These are phyloP conservation scores for Thumatha senex DNA, from an alignment of 2,888 invertebrate genomes.

Conservation along the genomic window DNA sequence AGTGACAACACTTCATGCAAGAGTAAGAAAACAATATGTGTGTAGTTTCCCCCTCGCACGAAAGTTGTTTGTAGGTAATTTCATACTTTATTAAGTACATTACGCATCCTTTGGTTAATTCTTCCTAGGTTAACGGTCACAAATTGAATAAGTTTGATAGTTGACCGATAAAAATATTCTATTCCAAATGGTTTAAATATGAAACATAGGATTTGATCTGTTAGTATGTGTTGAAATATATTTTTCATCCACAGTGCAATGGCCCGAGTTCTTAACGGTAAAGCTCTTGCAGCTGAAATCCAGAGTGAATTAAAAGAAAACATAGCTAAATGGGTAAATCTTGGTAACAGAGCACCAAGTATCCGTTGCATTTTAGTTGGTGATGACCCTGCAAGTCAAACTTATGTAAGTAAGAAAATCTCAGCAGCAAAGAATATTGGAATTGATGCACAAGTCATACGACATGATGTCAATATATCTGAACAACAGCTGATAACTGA, in stretches of 20 bases:
- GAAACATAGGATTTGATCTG: too few species aligned
- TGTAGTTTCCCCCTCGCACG: too few species aligned
- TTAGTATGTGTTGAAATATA: background rate
- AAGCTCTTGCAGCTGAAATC: conserved; percentile 87
- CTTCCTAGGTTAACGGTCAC: too few species aligned
- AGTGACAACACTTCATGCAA: too few species aligned
- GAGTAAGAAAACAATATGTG: too few species aligned
- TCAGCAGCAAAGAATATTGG: conserved; percentile 83
- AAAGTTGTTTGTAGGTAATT: too few species aligned
- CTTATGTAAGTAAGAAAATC: conserved; percentile 92
- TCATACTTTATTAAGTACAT: too few species aligned
- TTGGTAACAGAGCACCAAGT: conserved; percentile 87
- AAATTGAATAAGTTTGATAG: too few species aligned
- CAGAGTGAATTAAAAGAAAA: conserved; percentile 85
- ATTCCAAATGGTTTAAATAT: too few species aligned
- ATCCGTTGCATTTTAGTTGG: conserved; percentile 93
- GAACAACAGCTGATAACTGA: conserved; percentile 87
- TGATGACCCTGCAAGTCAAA: conserved; percentile 92
- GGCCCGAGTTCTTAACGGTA: conserved; percentile 89
- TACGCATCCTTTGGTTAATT: too few species aligned
- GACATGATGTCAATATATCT: conserved; percentile 81
- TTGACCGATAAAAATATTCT: too few species aligned
- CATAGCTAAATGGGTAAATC: conserved; percentile 84
- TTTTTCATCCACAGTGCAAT: conserved; percentile 63
- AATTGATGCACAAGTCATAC: conserved; percentile 87